Conservation (phyloP, 2,888 invertebrate species). For the Caenorhabditis sp. region DNA sequence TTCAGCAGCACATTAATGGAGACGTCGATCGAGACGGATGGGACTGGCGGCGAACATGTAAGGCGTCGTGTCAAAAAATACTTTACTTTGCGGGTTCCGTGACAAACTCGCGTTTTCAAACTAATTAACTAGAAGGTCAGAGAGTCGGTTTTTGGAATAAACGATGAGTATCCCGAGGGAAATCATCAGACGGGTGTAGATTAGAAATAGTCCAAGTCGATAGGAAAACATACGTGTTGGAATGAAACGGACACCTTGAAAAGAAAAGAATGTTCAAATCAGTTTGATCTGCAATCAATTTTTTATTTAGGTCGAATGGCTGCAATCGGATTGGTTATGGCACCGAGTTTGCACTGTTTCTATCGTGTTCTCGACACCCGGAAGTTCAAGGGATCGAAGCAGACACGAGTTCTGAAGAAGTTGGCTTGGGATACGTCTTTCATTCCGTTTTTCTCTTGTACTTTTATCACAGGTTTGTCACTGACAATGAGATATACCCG, state of each 20-base stretch:
- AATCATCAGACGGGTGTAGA: slow-evolving; percentile 38
- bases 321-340: slow-evolving; percentile 67
- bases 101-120: slow-evolving; percentile 58
- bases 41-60: slow-evolving; percentile 71
- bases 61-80: slow-evolving; percentile 17
- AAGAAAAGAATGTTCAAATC: too few species aligned
- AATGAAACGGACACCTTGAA: neutral
- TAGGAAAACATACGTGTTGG: neutral
- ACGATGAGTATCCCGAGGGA: slow-evolving; percentile 52
- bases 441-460: slow-evolving; percentile 66
- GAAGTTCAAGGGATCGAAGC: slow-evolving; percentile 57
- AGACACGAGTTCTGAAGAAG: slow-evolving; percentile 62
- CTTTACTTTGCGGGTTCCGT: slow-evolving; percentile 51
- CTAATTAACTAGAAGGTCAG: slow-evolving; percentile 60
- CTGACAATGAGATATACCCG: neutral
- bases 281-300: too few species aligned
- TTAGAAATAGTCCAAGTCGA: slow-evolving; percentile 38
- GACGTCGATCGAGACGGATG: slow-evolving; percentile 67
- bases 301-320: slow-evolving; percentile 68
- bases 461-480: slow-evolving; percentile 62
- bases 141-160: slow-evolving; percentile 37
- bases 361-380: slow-evolving; percentile 65
- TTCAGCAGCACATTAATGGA: slow-evolving; percentile 70
- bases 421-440: slow-evolving; percentile 66
- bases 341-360: slow-evolving; percentile 66